Percentiles rank a stretch among this genome's conserved stretches.
Conservation (phyloP, 1,140 invertebrate genomes). For the Pararge aegeria region DNA sequence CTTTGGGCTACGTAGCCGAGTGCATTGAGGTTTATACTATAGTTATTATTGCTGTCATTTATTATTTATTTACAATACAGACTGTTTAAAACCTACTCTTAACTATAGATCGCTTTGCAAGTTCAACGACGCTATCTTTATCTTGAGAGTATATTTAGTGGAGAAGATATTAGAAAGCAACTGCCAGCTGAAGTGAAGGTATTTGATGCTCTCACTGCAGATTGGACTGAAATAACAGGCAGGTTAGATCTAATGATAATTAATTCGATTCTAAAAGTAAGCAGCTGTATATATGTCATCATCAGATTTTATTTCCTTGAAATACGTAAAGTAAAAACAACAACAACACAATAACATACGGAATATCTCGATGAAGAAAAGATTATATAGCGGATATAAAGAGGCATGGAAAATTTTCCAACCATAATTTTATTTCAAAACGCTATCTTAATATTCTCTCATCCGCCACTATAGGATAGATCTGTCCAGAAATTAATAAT, state of each 20-base stretch:
- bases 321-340: too few species aligned
- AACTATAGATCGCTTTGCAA: slow-evolving; percentile 80
- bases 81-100: neutral
- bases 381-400: too few species aligned
- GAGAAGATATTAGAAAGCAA: slow-evolving; percentile 92
- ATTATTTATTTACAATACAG: neutral
- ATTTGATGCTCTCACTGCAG: slow-evolving; percentile 86
- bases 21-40: slow-evolving; percentile 82
- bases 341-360: too few species aligned
- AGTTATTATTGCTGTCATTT: neutral
- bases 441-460: too few species aligned
- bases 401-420: too few species aligned
- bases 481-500: too few species aligned
- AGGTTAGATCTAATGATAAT: slow-evolving; percentile 45
- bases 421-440: too few species aligned
- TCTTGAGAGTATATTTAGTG: slow-evolving; percentile 91
- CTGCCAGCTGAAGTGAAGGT: slow-evolving; percentile 88
- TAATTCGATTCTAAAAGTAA: neutral
- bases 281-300: neutral
- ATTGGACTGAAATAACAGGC: slow-evolving; percentile 87
- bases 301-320: too few species aligned
- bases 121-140: slow-evolving; percentile 92
- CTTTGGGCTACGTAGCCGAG: slow-evolving; percentile 88
- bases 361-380: too few species aligned
- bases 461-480: too few species aligned